These are phyloP conservation scores for Arnoldichthys spilopterus DNA, from an alignment of 2,797 vertebrate genomes.

Conservation along the genomic window DNA sequence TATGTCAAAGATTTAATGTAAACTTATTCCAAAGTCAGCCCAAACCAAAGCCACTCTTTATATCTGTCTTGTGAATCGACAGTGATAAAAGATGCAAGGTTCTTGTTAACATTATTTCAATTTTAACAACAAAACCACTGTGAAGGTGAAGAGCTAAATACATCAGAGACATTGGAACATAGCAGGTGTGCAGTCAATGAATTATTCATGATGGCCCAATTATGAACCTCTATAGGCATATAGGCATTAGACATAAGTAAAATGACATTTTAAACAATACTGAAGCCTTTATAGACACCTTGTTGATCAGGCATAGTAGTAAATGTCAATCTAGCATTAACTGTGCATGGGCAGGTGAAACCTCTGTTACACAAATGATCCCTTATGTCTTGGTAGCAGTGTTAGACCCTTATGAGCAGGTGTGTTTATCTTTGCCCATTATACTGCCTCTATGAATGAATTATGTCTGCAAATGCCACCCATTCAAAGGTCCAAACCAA, in stretches of 20 bases:
- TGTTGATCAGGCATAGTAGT: slow-evolving; percentile 10
- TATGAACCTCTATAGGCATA: slow-evolving; percentile 42
- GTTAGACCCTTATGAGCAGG: no score
- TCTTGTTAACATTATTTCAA: slow-evolving; percentile 7
- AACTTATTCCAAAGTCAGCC: background rate
- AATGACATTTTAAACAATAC: slow-evolving; percentile 48
- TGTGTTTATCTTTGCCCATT: slow-evolving; percentile 15
- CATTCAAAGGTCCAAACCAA: slow-evolving; percentile 21
- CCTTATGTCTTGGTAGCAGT: background rate
- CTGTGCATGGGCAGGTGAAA: slow-evolving; percentile 19
- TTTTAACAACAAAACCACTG: slow-evolving; percentile 11
- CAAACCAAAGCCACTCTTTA: slow-evolving; percentile 1
- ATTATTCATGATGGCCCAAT: slow-evolving; percentile 55
- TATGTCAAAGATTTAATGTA: background rate
- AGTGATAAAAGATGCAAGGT: background rate
- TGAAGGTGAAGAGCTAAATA: slow-evolving; percentile 13
- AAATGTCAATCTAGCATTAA: slow-evolving; percentile 22
- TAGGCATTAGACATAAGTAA: slow-evolving; percentile 32
- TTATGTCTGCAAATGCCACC: slow-evolving; percentile 33
- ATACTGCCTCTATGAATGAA: background rate
- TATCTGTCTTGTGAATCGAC: background rate
- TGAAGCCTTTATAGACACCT: slow-evolving; percentile 39
- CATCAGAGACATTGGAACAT: slow-evolving; percentile 20
- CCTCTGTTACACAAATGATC: background rate
- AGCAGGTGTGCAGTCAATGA: slow-evolving; percentile 47